These are phyloP conservation scores for Mesodorylaimus sp. DNA, from an alignment of 2,888 invertebrate genomes.

Conservation along the genomic window DNA sequence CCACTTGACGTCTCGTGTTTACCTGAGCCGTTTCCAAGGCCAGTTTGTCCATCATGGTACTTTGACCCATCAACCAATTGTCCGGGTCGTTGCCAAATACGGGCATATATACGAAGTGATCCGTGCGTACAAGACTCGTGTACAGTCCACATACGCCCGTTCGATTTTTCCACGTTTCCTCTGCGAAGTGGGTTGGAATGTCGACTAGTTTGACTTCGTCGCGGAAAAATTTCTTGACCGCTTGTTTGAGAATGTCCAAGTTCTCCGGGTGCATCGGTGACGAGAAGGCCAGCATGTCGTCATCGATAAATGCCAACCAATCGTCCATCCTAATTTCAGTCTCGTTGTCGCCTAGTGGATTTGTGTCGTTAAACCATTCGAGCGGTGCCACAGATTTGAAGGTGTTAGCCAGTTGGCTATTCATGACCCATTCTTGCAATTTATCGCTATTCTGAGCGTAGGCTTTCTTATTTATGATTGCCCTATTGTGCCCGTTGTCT, in stretches of 20 bases:
- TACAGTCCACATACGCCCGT: slow-evolving; percentile 18
- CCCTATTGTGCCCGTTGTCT: slow-evolving; percentile 19
- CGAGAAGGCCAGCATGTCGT: slow-evolving; percentile 1
- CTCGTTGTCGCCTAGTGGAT: neutral
- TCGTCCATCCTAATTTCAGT: slow-evolving; percentile 4
- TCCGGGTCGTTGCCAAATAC: slow-evolving; percentile 20
- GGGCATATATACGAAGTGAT: slow-evolving; percentile 18
- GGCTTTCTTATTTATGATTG: slow-evolving; percentile 14
- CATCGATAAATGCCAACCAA: slow-evolving; percentile 10
- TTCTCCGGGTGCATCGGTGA: slow-evolving; percentile 7
- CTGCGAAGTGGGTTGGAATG: slow-evolving; percentile 12
- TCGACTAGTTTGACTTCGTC: slow-evolving; percentile 16
- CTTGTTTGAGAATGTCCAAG: slow-evolving; percentile 10
- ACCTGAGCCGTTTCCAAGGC: slow-evolving; percentile 16
- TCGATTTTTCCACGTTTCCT: slow-evolving; percentile 3
- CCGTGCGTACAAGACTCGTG: slow-evolving; percentile 16
- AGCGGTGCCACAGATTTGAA: slow-evolving; percentile 12
- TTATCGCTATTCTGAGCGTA: slow-evolving; percentile 4
- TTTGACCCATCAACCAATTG: slow-evolving; percentile 18
- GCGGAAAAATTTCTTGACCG: slow-evolving; percentile 13
- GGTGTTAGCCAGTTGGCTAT: slow-evolving; percentile 16
- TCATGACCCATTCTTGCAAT: slow-evolving; percentile 16
- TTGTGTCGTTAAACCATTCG: neutral
- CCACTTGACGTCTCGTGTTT: slow-evolving; percentile 14
- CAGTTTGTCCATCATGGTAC: slow-evolving; percentile 18